Evolutionary conservation across 1,140 invertebrate genomes (phyloP).

Genomic region (Cryptotermes secundus): DNA sequence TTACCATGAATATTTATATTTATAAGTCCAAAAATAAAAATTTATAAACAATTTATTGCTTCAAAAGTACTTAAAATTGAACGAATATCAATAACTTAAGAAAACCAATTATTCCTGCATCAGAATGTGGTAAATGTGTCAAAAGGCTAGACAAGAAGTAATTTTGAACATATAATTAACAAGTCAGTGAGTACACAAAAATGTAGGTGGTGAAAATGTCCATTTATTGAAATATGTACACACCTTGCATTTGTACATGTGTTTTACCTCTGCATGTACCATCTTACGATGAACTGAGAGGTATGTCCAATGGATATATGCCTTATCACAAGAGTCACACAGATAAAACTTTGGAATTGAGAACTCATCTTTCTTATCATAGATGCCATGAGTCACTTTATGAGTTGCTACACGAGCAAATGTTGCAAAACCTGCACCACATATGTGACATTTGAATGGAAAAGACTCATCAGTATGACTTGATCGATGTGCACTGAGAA

Average conservation of each 20-base stretch:
- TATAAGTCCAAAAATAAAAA: too few species aligned
- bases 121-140: too few species aligned
- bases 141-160: too few species aligned
- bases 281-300: constrained; percentile 25
- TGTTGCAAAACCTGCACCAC: constrained; percentile 18
- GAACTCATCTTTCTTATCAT: constrained; percentile 23
- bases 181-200: too few species aligned
- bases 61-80: too few species aligned
- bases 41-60: too few species aligned
- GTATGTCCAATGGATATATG: constrained; percentile 30
- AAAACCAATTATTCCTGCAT: too few species aligned
- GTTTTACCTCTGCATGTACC: constrained; percentile 21
- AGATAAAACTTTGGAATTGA: constrained; percentile 24
- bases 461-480: neutral
- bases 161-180: too few species aligned
- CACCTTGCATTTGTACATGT: constrained; percentile 27
- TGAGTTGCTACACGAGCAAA: constrained; percentile 29
- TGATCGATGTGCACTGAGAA: constrained; percentile 14
- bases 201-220: too few species aligned
- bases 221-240: neutral
- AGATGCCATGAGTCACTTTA: constrained; percentile 29
- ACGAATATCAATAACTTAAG: too few species aligned
- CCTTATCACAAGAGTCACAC: constrained; percentile 22
- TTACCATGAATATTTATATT: too few species aligned
- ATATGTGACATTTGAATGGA: constrained; percentile 29